Evolutionary conservation across 2,888 invertebrate species (phyloP).

Genomic region (Melangyna quadrimaculata): DNA sequence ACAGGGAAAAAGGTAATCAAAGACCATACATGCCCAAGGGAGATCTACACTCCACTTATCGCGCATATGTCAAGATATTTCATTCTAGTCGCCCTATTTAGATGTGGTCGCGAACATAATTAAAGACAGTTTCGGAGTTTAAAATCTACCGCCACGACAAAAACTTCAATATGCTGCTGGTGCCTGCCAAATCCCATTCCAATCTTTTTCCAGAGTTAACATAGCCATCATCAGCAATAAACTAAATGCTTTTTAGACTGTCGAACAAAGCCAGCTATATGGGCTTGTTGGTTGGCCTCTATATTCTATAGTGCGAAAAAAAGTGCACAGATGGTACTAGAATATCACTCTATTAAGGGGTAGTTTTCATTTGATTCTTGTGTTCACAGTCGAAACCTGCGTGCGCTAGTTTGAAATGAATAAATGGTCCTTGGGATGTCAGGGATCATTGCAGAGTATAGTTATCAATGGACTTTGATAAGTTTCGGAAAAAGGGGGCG

Average conservation of each 20-base stretch:
- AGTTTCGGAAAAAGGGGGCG: constrained; percentile 47
- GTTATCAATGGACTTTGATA: constrained; percentile 8
- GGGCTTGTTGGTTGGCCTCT: constrained; percentile 65
- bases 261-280: constrained; percentile 49
- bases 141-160: constrained; percentile 49
- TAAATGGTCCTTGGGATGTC: constrained; percentile 41
- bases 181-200: constrained; percentile 16
- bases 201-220: constrained; percentile 76
- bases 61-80: constrained; percentile 80
- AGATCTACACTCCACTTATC: constrained; percentile 73
- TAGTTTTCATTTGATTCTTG: constrained; percentile 79
- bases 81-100: constrained; percentile 72
- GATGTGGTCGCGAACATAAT: constrained; percentile 74
- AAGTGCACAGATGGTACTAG: constrained; percentile 74
- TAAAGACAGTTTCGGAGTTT: constrained; percentile 71
- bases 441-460: constrained; percentile 60
- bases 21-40: constrained; percentile 56
- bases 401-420: neutral
- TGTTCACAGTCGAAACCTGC: constrained; percentile 71
- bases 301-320: constrained; percentile 58
- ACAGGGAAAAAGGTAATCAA: constrained; percentile 67
- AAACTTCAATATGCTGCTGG: constrained; percentile 30
- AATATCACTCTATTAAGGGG: constrained; percentile 77
- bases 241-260: constrained; percentile 79
- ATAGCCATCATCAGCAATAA: constrained; percentile 80